Conservation (phyloP, 2,888 invertebrate species). For the Boloria euphrosyne region DNA sequence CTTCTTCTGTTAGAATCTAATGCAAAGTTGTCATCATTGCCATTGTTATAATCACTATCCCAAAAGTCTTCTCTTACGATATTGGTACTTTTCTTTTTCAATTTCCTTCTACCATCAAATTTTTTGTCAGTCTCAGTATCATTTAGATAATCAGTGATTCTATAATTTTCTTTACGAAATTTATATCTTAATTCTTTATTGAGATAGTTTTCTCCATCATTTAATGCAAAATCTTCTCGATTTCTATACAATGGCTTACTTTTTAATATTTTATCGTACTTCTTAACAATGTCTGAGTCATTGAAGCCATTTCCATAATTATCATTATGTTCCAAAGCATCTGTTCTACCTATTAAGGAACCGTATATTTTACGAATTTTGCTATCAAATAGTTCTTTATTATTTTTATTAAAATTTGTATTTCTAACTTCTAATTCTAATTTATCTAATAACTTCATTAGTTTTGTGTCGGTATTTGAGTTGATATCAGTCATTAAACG, state of each 20-base stretch:
- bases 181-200: neutral
- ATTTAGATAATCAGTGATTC: neutral
- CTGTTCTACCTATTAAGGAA: constrained; percentile 29
- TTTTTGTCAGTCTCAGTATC: neutral
- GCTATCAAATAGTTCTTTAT: constrained; percentile 61
- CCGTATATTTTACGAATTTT: constrained; percentile 66
- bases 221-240: neutral
- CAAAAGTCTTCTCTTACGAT: constrained; percentile 20
- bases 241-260: constrained; percentile 1
- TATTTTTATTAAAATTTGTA: constrained; percentile 53
- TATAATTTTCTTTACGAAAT: neutral
- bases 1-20: constrained; percentile 56
- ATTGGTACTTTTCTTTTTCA: constrained; percentile 6
- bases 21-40: constrained; percentile 41
- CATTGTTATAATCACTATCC: constrained; percentile 25
- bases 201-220: constrained; percentile 2
- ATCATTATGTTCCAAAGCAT: constrained; percentile 12
- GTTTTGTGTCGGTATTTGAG: constrained; percentile 52
- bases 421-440: constrained; percentile 63
- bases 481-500: neutral
- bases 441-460: constrained; percentile 58
- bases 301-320: constrained; percentile 4
- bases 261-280: constrained; percentile 2
- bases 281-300: constrained; percentile 2
- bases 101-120: constrained; percentile 10